Evolutionary conservation across 2,113 vertebrate species (phyloP).

Genomic region (Protomyctophum bolini): DNA sequence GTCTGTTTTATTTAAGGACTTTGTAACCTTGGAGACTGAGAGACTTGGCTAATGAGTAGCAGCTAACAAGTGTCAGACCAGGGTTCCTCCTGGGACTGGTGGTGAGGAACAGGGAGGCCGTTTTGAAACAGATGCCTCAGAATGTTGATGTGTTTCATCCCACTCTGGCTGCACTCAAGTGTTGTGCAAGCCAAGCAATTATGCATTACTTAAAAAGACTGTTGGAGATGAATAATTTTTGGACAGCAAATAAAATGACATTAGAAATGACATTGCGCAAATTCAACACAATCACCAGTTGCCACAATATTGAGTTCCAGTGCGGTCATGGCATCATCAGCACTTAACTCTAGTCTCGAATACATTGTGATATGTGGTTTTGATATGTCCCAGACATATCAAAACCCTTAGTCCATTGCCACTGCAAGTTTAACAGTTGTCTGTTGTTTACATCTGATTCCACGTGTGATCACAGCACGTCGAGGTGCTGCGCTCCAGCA

Average conservation of each 20-base stretch:
- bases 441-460: too few species aligned
- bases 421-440: too few species aligned
- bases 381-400: too few species aligned
- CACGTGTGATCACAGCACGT: too few species aligned
- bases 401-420: too few species aligned
- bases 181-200: neutral
- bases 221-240: conserved; percentile 20
- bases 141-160: neutral
- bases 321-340: neutral
- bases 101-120: neutral
- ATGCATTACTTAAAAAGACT: conserved; percentile 13
- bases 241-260: conserved; percentile 1
- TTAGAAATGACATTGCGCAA: conserved; percentile 1
- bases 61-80: neutral
- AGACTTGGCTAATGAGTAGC: conserved; percentile 16
- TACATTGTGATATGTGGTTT: too few species aligned
- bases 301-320: neutral
- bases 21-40: conserved; percentile 29
- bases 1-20: conserved; percentile 5
- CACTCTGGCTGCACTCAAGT: neutral
- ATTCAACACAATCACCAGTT: conserved; percentile 8
- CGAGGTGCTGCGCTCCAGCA: too few species aligned
- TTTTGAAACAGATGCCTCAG: neutral
- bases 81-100: neutral
- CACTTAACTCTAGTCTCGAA: neutral